Base-by-base conservation (phyloP, 2,113 vertebrate species). In the Chaetodon trifascialis region DNA sequence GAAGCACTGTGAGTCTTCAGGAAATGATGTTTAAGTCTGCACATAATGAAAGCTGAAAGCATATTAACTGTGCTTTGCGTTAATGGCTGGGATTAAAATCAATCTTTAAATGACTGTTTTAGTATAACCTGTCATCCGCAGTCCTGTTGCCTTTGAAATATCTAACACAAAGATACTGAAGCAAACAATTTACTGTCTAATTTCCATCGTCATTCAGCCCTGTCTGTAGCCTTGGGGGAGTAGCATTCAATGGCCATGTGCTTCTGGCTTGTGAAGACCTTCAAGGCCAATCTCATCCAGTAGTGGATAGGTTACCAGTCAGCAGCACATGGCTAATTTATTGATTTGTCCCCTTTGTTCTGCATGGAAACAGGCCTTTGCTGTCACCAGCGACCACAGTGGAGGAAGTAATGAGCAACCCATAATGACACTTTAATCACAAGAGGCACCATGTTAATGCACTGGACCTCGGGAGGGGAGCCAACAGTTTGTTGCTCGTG, bases 261-360 rank as follows among this genome's bases (percentile, higher is more conserved):
- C 68, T 65, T 62, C 63, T 44, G 47, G 62, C 51, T 58, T 23
- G 19, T 60, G 34, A 69, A 79, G 66, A 42, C 54, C 71, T 55
- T 67, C 38, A n/a, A 56, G 62, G 65, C 46, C 42, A 23, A 51
- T 62, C 47, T 30, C 54, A 60, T 76, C 64, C 7, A 44, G 42
- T 38, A 38, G 17, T 8, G 14, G 11, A 59, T 25, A 62, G 34
- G 76, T 80, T 80, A 34, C 55, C 89, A 49, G 59, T 80, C 62
- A 82, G 56, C 56, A 59, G 47, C 52, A 86, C 67, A 55, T 70
- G 71, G 76, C 79, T 89, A 77, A 89, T 92, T 85, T 89, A 94
- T 94, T 86, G 87, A 93, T 84, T 64, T 19, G 42, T 69, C 56
- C 65, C 78, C 79, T 82, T 64, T 85, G 67, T 85, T 84, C 60